phyloP scores from a whole-genome alignment of 2,888 invertebrate genomes.

The Toxonevra muliebris region DNA sequence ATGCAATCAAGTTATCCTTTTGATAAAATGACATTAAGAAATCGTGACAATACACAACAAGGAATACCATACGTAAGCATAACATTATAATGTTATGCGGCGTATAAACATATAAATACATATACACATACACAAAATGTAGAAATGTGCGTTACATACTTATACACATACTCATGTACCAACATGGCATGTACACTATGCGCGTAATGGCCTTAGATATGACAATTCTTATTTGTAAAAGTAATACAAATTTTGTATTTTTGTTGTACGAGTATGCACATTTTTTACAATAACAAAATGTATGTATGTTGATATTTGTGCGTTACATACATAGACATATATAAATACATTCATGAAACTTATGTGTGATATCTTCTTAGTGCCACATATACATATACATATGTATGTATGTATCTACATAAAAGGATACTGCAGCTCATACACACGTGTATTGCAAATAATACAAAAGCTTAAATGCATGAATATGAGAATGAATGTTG shows the following conservation, averaged over 20 bases:
- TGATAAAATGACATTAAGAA: constrained; percentile 15
- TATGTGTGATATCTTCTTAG: too few relatives aligned
- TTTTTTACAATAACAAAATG: too few relatives aligned
- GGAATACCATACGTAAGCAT: background rate
- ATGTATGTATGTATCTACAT: background rate
- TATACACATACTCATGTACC: background rate
- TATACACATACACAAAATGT: background rate
- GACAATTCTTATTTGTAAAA: background rate
- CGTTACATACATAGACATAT: background rate
- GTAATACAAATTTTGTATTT: background rate
- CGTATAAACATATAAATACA: background rate
- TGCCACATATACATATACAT: too few relatives aligned
- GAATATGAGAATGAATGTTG: background rate
- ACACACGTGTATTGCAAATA: background rate
- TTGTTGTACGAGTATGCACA: too few relatives aligned
- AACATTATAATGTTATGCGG: constrained; percentile 1
- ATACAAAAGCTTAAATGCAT: background rate
- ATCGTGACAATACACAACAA: constrained; percentile 4
- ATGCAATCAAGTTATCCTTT: constrained; percentile 10
- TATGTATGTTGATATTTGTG: too few relatives aligned
- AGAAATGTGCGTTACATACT: too few relatives aligned
- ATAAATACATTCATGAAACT: background rate
- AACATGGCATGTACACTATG: background rate
- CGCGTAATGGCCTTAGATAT: background rate
- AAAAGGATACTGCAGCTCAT: background rate